Conservation (phyloP, 2,797 vertebrate species). For the Acanthurus lineatus region DNA sequence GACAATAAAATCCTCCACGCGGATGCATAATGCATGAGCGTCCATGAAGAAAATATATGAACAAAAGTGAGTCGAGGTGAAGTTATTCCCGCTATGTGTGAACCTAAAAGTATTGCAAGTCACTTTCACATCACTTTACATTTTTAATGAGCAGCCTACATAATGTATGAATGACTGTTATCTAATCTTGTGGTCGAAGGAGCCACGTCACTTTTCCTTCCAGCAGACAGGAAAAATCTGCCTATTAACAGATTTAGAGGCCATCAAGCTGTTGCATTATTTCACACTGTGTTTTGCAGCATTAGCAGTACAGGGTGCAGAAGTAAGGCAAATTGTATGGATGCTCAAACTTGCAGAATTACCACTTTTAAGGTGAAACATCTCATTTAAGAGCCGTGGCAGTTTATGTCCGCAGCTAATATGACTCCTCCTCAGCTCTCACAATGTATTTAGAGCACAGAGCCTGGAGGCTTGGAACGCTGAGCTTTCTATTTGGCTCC, state of each 20-base stretch:
- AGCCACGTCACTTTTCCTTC: not conserved
- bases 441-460: conserved; percentile 27
- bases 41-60: not conserved
- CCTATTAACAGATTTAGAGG: conserved; percentile 1
- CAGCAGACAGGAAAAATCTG: not conserved
- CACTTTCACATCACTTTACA: conserved; percentile 12
- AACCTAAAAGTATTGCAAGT: not conserved
- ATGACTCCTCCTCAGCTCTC: conserved; percentile 14
- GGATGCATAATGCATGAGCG: conserved; percentile 38
- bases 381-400: not conserved
- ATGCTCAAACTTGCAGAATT: not conserved
- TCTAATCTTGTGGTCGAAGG: too few species aligned
- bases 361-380: not conserved
- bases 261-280: not conserved
- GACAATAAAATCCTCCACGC: conserved; percentile 8
- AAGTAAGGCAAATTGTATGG: not conserved
- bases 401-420: not conserved
- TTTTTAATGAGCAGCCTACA: conserved; percentile 18
- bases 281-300: not conserved
- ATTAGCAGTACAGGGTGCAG: not conserved
- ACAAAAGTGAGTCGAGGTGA: not conserved
- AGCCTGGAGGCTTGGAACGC: conserved; percentile 2
- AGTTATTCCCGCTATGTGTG: not conserved
- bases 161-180: conserved; percentile 25
- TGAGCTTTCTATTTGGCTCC: not conserved